Conservation (phyloP, 2,888 invertebrate species). For the Zeuzera pyrina region DNA sequence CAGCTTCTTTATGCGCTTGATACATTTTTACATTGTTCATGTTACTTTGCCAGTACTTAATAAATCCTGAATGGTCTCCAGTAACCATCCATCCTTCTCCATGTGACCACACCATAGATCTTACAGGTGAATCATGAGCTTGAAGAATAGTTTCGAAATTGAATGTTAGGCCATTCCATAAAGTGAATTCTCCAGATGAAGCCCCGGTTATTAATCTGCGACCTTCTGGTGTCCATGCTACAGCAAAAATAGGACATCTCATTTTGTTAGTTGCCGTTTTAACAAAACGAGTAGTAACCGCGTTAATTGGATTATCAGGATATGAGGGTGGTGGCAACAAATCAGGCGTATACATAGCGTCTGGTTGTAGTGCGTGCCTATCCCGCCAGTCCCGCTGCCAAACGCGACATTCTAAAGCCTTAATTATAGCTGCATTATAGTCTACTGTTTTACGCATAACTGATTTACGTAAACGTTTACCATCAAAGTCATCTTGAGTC, state of each 20-base stretch:
- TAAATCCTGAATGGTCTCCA: slow-evolving; percentile 98
- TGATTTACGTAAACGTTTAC: slow-evolving; percentile 94
- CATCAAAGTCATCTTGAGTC: slow-evolving; percentile 94
- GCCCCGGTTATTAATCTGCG: slow-evolving; percentile 97
- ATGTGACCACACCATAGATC: slow-evolving; percentile 99
- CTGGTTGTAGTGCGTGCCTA: slow-evolving; percentile 91
- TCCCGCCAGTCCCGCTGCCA: slow-evolving; percentile 97
- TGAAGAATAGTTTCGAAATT: slow-evolving; percentile 99
- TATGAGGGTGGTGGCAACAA: slow-evolving; percentile 95
- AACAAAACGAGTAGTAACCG: slow-evolving; percentile 95
- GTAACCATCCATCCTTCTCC: slow-evolving; percentile 99
- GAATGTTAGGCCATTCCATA: slow-evolving; percentile 99
- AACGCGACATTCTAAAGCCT: slow-evolving; percentile 91
- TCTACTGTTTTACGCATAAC: slow-evolving; percentile 98
- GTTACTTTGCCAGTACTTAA: slow-evolving; percentile 99
- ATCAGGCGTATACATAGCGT: slow-evolving; percentile 95
- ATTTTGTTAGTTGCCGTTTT: slow-evolving; percentile 99
- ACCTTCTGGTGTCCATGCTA: slow-evolving; percentile 99
- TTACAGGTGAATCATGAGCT: slow-evolving; percentile 99
- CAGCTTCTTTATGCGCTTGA: slow-evolving; percentile 99
- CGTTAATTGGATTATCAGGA: slow-evolving; percentile 96
- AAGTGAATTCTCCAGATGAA: slow-evolving; percentile 98
- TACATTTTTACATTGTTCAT: slow-evolving; percentile 99
- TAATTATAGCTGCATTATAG: slow-evolving; percentile 95
- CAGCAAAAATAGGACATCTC: slow-evolving; percentile 98